A percentile compares a stretch with the other conserved stretches of the same genome.
Conservation (phyloP, 2,113 vertebrate genomes). For the Dipodomys stephensi region DNA sequence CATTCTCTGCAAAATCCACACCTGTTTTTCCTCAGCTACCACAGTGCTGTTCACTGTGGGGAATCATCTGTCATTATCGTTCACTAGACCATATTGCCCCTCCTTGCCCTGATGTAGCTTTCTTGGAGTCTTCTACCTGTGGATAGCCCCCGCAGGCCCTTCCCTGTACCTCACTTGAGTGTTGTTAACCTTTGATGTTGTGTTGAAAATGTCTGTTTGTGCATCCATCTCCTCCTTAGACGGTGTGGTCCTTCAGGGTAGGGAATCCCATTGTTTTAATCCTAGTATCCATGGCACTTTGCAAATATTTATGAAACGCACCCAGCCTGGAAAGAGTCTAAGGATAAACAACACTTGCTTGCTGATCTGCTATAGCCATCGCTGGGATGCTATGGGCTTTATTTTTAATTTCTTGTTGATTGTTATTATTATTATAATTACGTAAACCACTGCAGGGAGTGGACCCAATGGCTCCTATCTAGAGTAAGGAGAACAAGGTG, state of each 20-base stretch:
- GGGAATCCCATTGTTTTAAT: neutral
- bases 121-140: rapidly evolving
- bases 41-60: rapidly evolving
- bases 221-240: neutral
- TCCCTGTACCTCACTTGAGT: neutral
- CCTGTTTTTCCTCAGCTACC: rapidly evolving
- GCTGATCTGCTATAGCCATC: rapidly evolving
- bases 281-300: neutral
- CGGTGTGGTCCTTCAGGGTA: neutral
- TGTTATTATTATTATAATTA: conserved; percentile 12
- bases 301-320: conserved; percentile 48
- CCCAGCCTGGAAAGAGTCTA: neutral
- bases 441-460: neutral
- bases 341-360: neutral
- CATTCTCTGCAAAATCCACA: rapidly evolving
- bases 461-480: neutral
- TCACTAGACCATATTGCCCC: rapidly evolving
- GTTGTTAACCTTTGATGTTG: neutral
- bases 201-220: neutral
- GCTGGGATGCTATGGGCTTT: neutral
- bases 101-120: rapidly evolving
- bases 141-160: neutral
- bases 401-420: conserved; percentile 58
- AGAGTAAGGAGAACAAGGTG: neutral
- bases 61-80: rapidly evolving